Base-by-base conservation (phyloP, 2,797 vertebrate genomes). In the Gephyroberyx darwinii region DNA sequence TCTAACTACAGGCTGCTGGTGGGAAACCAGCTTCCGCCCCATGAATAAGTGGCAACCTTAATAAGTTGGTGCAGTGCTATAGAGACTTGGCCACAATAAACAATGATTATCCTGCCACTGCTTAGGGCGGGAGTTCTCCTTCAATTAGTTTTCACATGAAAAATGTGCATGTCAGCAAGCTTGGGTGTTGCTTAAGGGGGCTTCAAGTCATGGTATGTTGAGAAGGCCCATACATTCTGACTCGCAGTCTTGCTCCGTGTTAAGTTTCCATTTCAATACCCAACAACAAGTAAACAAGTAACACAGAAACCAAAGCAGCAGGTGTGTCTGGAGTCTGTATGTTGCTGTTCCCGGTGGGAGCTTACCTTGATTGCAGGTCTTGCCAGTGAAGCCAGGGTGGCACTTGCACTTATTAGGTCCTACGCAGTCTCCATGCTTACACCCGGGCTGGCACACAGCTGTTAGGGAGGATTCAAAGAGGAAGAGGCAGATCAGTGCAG, bases 351-450 rank as follows among this genome's bases (percentile, higher is more conserved):
- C 45, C 31, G 70, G 5, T 10, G 13, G 65, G 41, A 47, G 53
- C 94, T 93, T 94, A 99, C 98, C 98, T 95, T 98, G 97, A 84
- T 94, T 99, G 93, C 98, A 99, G 82, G 96, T 98, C 93, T 99
- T 99, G 72, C 98, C 98, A 0, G 95, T 95, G 89, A 95, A 99
- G 74, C 98, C 98, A 0, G 95, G 92, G 50, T 96, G 94, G 79
- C 98, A 99, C 90, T 96, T 99, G 94, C 98, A 99, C 88, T 97
- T 98, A 90, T 97, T 96, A 37, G 97, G 96, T 83, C 97, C 98
- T 53, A 98, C 59, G 16, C 98, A 99, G 79, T 99, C 96, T 5
- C 98, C 98, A 0, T 99, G 95, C 80, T 99, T 99, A 77, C 98
- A 99, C 76, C 94, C 95, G 13, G 96, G 95, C 67, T 98, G 97